Evolutionary conservation across 2,888 invertebrate genomes (phyloP).

Genomic region (Apomyelois bistriatella): DNA sequence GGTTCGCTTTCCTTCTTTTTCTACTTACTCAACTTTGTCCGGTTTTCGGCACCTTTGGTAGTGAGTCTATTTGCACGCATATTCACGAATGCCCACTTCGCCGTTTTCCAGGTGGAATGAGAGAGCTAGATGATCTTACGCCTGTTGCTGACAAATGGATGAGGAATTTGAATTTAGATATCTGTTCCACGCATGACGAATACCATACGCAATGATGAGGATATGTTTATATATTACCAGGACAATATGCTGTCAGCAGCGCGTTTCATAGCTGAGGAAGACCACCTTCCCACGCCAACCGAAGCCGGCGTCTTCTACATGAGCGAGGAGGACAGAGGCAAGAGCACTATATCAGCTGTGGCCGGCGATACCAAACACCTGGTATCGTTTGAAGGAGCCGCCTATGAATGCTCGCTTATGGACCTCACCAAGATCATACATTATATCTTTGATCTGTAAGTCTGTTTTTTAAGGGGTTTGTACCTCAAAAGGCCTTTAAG

Average conservation of each 20-base stretch:
- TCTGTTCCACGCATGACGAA: too few species aligned
- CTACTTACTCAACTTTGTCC: too few species aligned
- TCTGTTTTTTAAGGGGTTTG: constrained; percentile 14
- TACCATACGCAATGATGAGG: too few species aligned
- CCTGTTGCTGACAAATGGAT: too few species aligned
- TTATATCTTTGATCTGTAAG: constrained; percentile 71
- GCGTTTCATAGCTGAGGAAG: constrained; percentile 37
- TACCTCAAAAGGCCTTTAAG: too few species aligned
- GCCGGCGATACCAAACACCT: constrained; percentile 25
- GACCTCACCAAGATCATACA: constrained; percentile 64
- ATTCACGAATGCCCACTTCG: too few species aligned
- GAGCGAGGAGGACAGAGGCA: constrained; percentile 27
- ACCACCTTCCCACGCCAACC: constrained; percentile 43
- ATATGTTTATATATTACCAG: constrained; percentile 37
- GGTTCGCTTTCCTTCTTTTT: too few species aligned
- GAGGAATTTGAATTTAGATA: too few species aligned
- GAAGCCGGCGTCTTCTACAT: constrained; percentile 51
- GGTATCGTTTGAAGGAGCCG: constrained; percentile 42
- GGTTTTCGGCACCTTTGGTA: too few species aligned
- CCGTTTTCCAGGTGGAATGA: too few species aligned
- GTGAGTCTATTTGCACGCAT: too few species aligned
- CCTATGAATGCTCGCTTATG: constrained; percentile 49
- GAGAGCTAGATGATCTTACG: too few species aligned
- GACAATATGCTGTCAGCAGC: constrained; percentile 67
- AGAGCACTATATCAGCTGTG: fast-evolving